phyloP scores from a whole-genome alignment of 2,888 invertebrate genomes.

The Altica lythri region DNA sequence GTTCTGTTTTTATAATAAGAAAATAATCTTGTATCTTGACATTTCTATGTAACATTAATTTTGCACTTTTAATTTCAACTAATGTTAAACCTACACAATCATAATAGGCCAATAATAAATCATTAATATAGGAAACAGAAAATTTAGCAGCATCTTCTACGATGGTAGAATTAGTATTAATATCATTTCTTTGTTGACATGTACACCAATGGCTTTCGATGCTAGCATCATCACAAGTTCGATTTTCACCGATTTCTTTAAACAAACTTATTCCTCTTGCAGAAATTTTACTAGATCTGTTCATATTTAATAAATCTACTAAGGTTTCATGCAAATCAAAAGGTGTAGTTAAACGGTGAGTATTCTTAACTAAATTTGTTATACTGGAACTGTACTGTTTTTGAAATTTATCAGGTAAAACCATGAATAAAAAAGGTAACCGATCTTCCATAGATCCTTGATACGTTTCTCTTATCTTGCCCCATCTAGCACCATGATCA shows the following conservation, averaged over 20 bases:
- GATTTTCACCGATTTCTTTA: slow-evolving; percentile 61
- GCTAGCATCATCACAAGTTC: slow-evolving; percentile 71
- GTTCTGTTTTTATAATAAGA: slow-evolving; percentile 68
- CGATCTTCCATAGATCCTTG: slow-evolving; percentile 81
- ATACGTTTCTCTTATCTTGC: slow-evolving; percentile 67
- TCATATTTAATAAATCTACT: slow-evolving; percentile 64
- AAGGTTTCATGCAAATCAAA: slow-evolving; percentile 78
- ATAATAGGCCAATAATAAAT: slow-evolving; percentile 15
- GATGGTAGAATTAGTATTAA: slow-evolving; percentile 56
- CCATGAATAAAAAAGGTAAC: slow-evolving; percentile 73
- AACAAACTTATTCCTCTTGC: slow-evolving; percentile 57
- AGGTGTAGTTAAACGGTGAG: slow-evolving; percentile 69
- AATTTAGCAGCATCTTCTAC: slow-evolving; percentile 62
- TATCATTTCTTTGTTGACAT: slow-evolving; percentile 64
- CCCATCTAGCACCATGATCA: slow-evolving; percentile 81
- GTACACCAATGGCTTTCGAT: slow-evolving; percentile 77
- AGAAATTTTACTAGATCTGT: slow-evolving; percentile 46
- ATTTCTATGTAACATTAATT: too few relatives aligned
- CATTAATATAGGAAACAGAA: slow-evolving; percentile 26
- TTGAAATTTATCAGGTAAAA: slow-evolving; percentile 67
- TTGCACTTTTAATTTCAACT: slow-evolving; percentile 42
- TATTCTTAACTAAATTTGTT: slow-evolving; percentile 65
- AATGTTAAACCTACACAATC: slow-evolving; percentile 41
- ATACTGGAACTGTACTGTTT: slow-evolving; percentile 61
- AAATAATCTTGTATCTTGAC: slow-evolving; percentile 48